Percentiles rank a stretch among this genome's conserved stretches.
Evolutionary conservation across 2,797 vertebrate species (phyloP).

Genomic region (Danionella dracula): DNA sequence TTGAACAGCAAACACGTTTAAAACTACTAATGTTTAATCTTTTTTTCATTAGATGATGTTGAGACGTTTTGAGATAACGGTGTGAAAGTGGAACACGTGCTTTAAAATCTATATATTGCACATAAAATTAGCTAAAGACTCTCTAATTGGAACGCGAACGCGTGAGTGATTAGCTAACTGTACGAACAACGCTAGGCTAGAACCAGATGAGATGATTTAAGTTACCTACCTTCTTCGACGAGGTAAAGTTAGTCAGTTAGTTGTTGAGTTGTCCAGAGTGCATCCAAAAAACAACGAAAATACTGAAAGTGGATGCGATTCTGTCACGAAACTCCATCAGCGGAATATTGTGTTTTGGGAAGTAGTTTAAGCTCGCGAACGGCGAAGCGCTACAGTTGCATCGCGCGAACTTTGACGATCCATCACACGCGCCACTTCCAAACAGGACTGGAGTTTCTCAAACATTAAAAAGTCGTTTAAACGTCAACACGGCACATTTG

Average conservation of each 20-base stretch:
- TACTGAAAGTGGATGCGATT: not conserved
- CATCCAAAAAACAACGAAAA: not conserved
- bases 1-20: not conserved
- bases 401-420: constrained; percentile 65
- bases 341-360: not conserved
- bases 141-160: too few species aligned
- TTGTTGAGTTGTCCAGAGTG: constrained; percentile 5
- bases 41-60: too few species aligned
- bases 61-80: too few species aligned
- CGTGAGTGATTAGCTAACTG: too few species aligned
- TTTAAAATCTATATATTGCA: too few species aligned
- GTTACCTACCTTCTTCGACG: not conserved
- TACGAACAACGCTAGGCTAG: too few species aligned
- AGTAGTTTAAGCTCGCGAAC: constrained; percentile 55
- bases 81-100: too few species aligned
- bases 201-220: not conserved
- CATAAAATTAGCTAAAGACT: too few species aligned
- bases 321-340: constrained; percentile 21
- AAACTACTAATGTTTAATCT: too few species aligned
- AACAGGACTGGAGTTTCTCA: not conserved
- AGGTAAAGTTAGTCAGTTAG: constrained; percentile 2
- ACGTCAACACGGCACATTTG: constrained; percentile 9
- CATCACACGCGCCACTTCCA: constrained; percentile 49
- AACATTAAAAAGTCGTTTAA: not conserved
- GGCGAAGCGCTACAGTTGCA: constrained; percentile 44